Evolutionary conservation across 2,797 vertebrate species (phyloP), one percentile per base, ranked within the genome.

Genomic region (Cyprinella venusta): DNA sequence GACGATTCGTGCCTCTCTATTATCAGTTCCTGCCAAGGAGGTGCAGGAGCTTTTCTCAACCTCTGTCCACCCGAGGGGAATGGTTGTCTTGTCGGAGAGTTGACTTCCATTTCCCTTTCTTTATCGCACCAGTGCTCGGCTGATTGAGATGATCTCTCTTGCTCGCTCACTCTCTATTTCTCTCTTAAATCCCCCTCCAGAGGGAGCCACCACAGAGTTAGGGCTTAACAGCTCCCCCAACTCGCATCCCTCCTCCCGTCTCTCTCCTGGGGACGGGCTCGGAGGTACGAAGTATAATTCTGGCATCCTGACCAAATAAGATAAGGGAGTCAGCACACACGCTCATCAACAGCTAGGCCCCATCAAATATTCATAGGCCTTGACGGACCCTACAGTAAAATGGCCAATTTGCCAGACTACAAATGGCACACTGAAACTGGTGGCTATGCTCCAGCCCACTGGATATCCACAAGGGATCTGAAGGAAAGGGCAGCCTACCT

Each of bases 341-440:
- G 85, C 85, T 89, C 89, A 89, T 89, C 89, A 89, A 86, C 84
- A 86, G 83, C 64, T 56, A 87, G 80, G 80, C 71, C 10, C 87
- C 69, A 89, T 90, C 83, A 89, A 90, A 89, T 90, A 90, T 90
- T 89, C 88, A 89, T 89, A 80, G 87, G 84, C 72, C 85, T 88
- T 90, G 76, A 87, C 87, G 80, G 84, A 87, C 87, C 83, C 88
- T 83, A 87, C 87, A 88, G 89, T 88, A 90, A 90, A 89, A 86
- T 86, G 88, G 87, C 87, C 88, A 90, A 89, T 90, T 90, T 89
- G 85, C 85, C 86, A 84, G 84, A 78, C 56, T 85, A 85, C 79
- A 81, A 87, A 85, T 83, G 80, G 84, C 87, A 83, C 79, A 87
- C 85, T 88, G 85, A 88, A 86, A 87, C 65, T 78, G 87, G 78